A percentile compares a stretch with the other conserved stretches of the same genome.
Conservation (phyloP, 23 tunicate genomes). For the Corella eumyota region DNA sequence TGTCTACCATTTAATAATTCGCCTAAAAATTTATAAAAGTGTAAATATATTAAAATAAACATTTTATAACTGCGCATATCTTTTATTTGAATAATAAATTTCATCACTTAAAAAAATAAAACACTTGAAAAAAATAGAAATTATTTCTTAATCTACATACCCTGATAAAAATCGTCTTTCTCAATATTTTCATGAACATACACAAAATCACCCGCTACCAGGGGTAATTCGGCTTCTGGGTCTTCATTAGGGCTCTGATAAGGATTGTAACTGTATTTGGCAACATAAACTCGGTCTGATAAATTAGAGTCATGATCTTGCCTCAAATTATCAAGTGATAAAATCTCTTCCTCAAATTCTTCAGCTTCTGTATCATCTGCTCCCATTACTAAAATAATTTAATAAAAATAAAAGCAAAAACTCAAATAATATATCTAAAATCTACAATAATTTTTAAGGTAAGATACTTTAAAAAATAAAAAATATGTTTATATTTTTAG, state of each 20-base stretch:
- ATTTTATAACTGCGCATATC: no score
- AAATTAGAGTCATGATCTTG: background rate
- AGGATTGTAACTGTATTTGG: slow-evolving; percentile 85
- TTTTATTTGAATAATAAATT: background rate
- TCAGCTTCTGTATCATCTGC: slow-evolving; percentile 47
- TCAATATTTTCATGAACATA: slow-evolving; percentile 74
- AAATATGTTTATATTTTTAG: no score
- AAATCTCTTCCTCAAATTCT: slow-evolving; percentile 28
- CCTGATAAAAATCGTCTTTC: slow-evolving; percentile 84
- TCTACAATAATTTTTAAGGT: no score
- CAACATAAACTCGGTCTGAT: slow-evolving; percentile 21
- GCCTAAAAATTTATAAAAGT: slow-evolving; percentile 23
- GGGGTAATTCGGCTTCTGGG: slow-evolving; percentile 76
- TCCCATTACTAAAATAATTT: background rate
- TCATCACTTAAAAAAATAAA: background rate
- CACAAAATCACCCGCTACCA: slow-evolving; percentile 80
- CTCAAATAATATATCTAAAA: no score
- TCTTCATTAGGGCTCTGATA: slow-evolving; percentile 71
- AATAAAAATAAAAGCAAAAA: no score
- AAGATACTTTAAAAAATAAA: no score
- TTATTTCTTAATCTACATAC: slow-evolving; percentile 12
- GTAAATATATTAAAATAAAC: no score
- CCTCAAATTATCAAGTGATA: background rate
- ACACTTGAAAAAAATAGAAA: no score
- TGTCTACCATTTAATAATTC: slow-evolving; percentile 61